Conservation (phyloP, 2,797 vertebrate species). For the Podarcis lilfordi region DNA sequence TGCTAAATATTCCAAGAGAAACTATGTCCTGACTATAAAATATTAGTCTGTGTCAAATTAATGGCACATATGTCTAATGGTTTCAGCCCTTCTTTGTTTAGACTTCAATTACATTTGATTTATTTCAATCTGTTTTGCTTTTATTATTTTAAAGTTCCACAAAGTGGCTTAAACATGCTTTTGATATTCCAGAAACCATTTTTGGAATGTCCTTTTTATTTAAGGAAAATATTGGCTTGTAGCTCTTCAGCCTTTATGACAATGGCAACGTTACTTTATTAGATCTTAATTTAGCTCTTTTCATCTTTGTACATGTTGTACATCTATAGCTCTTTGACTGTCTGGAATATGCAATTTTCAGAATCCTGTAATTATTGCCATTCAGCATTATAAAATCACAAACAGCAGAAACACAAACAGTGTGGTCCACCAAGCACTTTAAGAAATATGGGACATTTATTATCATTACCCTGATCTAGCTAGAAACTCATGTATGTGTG, state of each 20-base stretch:
- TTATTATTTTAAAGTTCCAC: constrained; percentile 8
- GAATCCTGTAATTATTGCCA: not conserved
- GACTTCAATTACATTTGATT: constrained; percentile 16
- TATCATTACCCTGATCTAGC: not conserved
- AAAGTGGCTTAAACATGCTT: constrained; percentile 21
- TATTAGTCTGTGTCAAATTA: constrained; percentile 29
- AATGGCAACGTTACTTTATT: not conserved
- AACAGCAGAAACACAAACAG: not conserved
- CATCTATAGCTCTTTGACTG: not conserved
- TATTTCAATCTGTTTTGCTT: constrained; percentile 17
- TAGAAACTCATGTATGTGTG: not conserved
- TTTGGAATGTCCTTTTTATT: constrained; percentile 23
- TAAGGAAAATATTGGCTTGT: not conserved
- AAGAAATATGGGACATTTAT: not conserved
- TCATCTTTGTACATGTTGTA: not conserved
- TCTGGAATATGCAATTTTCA: not conserved
- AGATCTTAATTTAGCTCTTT: constrained; percentile 1
- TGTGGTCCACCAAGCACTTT: not conserved
- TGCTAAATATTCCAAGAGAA: constrained; percentile 21
- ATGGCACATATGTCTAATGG: constrained; percentile 9
- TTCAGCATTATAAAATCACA: not conserved
- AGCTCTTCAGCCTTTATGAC: not conserved
- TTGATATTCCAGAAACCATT: constrained; percentile 8
- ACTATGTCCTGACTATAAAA: constrained; percentile 12
- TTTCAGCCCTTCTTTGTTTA: constrained; percentile 26